Evolutionary conservation across 2,797 vertebrate genomes (phyloP), one percentile per base, ranked within the genome.

Genomic region (Sarcophilus harrisii): DNA sequence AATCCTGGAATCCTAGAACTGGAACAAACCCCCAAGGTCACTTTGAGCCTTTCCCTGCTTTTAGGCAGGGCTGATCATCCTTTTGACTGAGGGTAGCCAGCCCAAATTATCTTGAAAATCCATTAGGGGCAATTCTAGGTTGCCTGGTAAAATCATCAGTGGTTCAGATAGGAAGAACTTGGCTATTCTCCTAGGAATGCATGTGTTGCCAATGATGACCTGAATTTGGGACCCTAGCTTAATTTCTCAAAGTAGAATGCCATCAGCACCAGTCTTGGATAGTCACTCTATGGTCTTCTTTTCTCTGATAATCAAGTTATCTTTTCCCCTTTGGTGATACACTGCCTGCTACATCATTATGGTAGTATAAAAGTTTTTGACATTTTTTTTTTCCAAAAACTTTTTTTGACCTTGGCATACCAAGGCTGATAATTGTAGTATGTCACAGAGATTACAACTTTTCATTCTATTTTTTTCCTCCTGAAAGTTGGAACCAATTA

Each of bases 51-150:
- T 87, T 87, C 73, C 57, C 45, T 94, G 49, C 93, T 94, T 93
- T 93, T 90, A 91, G 29, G 38, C 58, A 90, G 93, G 90, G 93
- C 38, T 95, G 92, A 96, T 27, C 58, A 94, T 95, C 96, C 92
- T 90, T 45, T 94, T 93, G 29, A 91, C 91, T 94, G n/a, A n/a
- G 91, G 62, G 58, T 58, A 58, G 91, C 91, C 93, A 97, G 66
- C 38, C 57, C n/a, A 95, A 59, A 81, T 94, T 58, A 94, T 45
- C 92, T 96, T 96, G 95, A 93, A 96, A 97, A 95, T 93, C 95
- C 73, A 92, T 96, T 93, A 93, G 59, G 93, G 62, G 57, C 94
- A 92, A 29, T 95, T 95, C 52, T 94, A 96, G 54, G 94, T 90
- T 93, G 90, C 90, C 59, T 96, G 95, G 87, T 94, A 96, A 96